Evolutionary conservation across 2,113 vertebrate genomes (phyloP), one percentile per base, ranked within the genome.

Genomic region (Otus sunia): DNA sequence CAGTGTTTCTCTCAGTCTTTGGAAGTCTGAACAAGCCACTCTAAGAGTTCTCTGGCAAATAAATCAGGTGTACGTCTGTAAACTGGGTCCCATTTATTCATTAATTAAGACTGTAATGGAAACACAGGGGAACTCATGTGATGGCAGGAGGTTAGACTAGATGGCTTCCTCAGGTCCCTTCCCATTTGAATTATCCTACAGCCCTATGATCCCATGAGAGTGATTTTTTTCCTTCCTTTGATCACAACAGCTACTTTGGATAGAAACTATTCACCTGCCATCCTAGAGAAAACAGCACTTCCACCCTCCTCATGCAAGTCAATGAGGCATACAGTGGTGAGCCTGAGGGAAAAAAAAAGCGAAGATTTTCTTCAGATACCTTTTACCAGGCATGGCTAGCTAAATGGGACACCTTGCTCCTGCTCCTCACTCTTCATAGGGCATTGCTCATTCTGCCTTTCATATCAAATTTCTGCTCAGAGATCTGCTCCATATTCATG

Each of bases 281-380:
- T 63, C 25, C 53, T 77, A 76, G 34, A 82, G 41, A 50, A 92
- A 67, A 37, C 45, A 81, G 19, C 30, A 74, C 43, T 82, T 63
- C 41, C 59, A 73, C 30, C 5, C 17, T 76, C 17, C 20, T 63
- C 5, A 12, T 37, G 60, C 53, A 73, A 41, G 53, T 58, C 64
- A 73, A 13, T 41, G 55, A 63, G 41, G 34, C 19, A 58, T 30
- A 49, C 34, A 26, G 37, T n/a, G 39, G 5, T 52, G 23, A 39
- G 12, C 3, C 2, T 4, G 7, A 10, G 30, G 22, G 2, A 7
- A 5, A 71, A 71, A 15, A 47, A 25, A 58, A 12, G 12, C 3
- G 3, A 30, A 11, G 4, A 17, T 59, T 86, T 79, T 81, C 53
- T 64, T 80, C 74, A 78, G 56, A 9, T n/a, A 11, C 17, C 10